Evolutionary conservation across 2,113 vertebrate genomes (phyloP).

Genomic region (Zosterops pallidus): DNA sequence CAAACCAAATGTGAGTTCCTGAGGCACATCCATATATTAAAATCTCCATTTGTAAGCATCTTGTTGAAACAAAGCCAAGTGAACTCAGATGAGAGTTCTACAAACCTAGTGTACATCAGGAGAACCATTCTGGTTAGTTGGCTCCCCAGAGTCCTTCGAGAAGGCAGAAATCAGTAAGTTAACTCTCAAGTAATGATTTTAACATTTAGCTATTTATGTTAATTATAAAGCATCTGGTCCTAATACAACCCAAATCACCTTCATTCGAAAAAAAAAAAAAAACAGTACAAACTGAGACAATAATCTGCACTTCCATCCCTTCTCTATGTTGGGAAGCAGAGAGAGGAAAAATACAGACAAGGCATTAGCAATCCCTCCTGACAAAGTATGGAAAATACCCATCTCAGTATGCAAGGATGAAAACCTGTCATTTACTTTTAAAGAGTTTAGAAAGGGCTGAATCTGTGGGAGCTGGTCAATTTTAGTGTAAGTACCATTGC

Average conservation of each 20-base stretch:
- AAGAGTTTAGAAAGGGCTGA: not conserved
- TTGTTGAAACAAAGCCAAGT: slow-evolving; percentile 4
- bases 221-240: not conserved
- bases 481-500: not conserved
- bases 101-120: not conserved
- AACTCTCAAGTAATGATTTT: not conserved
- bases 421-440: not conserved
- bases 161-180: not conserved
- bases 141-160: not conserved
- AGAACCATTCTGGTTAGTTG: fast-evolving
- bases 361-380: not conserved
- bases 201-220: not conserved
- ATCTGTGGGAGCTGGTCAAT: not conserved
- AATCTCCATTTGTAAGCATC: slow-evolving; percentile 11
- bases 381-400: not conserved
- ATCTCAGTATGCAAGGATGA: not conserved
- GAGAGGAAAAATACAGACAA: not conserved
- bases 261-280: not conserved
- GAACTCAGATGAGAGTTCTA: not conserved
- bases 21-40: not conserved
- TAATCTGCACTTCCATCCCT: not conserved
- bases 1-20: not conserved
- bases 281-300: fast-evolving
- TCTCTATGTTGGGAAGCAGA: not conserved
- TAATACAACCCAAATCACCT: not conserved